Conservation (phyloP, 2,888 invertebrate species). For the Meandrusa payeni region DNA sequence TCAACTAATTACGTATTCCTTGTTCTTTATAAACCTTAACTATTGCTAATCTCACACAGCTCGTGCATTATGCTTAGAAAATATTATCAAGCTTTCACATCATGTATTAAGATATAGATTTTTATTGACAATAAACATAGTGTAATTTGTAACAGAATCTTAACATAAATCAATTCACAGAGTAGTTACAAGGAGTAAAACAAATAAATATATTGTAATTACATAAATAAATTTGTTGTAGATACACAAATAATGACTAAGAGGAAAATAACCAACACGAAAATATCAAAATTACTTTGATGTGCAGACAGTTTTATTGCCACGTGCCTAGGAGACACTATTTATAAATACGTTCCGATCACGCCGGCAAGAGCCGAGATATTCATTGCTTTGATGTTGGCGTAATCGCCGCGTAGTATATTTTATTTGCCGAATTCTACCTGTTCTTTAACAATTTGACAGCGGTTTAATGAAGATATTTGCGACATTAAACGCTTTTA, state of each 20-base stretch:
- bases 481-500: too few relatives aligned
- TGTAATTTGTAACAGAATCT: too few relatives aligned
- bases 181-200: constrained; percentile 2
- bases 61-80: too few relatives aligned
- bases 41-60: too few relatives aligned
- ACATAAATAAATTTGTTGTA: constrained; percentile 7
- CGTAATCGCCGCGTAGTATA: constrained; percentile 9
- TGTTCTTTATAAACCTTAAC: too few relatives aligned
- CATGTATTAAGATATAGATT: too few relatives aligned
- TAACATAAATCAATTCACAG: neutral
- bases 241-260: neutral
- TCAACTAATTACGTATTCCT: too few relatives aligned
- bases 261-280: constrained; percentile 8
- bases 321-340: constrained; percentile 21
- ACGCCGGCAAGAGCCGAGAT: constrained; percentile 10
- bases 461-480: too few relatives aligned
- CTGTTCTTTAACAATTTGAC: constrained; percentile 18
- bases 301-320: constrained; percentile 24
- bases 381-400: constrained; percentile 20
- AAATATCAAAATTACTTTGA: constrained; percentile 22
- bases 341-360: constrained; percentile 22
- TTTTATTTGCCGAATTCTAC: constrained; percentile 10
- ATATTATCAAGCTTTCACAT: too few relatives aligned
- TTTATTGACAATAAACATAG: too few relatives aligned
- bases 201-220: constrained; percentile 8